phyloP scores from a whole-genome alignment of 2,888 invertebrate species.

The Zaprionus lineosus region DNA sequence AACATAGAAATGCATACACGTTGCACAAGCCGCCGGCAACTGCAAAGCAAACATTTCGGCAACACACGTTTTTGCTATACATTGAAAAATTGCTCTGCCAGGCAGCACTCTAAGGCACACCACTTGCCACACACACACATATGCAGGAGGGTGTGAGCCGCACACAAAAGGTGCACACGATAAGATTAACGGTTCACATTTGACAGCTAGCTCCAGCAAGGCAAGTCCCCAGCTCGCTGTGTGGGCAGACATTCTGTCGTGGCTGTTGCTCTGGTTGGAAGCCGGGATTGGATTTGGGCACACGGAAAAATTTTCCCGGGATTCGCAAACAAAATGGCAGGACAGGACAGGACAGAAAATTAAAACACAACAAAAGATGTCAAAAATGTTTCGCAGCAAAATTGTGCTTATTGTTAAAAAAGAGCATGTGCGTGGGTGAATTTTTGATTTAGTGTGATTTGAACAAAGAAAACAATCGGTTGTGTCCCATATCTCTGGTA shows the following conservation, averaged over 20 bases:
- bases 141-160: too few species aligned
- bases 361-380: constrained; percentile 64
- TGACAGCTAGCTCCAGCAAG: constrained; percentile 22
- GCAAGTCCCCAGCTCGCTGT: constrained; percentile 2
- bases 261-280: too few species aligned
- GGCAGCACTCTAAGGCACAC: constrained; percentile 11
- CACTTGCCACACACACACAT: constrained; percentile 5
- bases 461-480: too few species aligned
- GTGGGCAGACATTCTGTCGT: constrained; percentile 16
- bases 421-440: constrained; percentile 24
- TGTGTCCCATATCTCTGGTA: too few species aligned
- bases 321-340: constrained; percentile 38
- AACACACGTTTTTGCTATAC: constrained; percentile 8
- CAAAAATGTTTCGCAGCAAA: constrained; percentile 20
- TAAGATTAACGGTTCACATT: constrained; percentile 59
- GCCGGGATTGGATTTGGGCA: constrained; percentile 19
- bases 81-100: constrained; percentile 3
- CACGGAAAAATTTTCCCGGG: constrained; percentile 20
- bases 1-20: constrained; percentile 39
- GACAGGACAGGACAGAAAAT: constrained; percentile 53
- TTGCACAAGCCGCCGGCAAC: constrained; percentile 38
- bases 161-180: constrained; percentile 38
- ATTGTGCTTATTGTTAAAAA: constrained; percentile 24
- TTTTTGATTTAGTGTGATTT: constrained; percentile 25
- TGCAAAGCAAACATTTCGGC: constrained; percentile 55